Evolutionary conservation across 2,113 vertebrate species (phyloP), one percentile per base, ranked within the genome.

Genomic region (Hucho hucho): DNA sequence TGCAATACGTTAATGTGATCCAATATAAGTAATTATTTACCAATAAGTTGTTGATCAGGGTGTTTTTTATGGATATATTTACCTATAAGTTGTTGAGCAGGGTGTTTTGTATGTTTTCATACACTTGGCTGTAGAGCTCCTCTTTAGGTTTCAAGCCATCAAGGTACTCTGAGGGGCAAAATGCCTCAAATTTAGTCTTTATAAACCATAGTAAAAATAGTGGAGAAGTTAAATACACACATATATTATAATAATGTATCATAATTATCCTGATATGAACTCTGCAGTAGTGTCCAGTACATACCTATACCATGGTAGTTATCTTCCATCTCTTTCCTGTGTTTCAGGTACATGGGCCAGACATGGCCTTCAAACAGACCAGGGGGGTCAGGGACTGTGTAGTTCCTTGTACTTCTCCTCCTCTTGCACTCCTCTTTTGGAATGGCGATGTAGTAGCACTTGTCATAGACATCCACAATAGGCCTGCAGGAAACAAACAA

Each of bases 341-440:
- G 92, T 81, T 92, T 95, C 69, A 93, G 79, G 83, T 95, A 95
- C 94, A 95, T 95, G 1, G 94, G 94, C 94, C 94, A 95, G 68
- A 95, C 94, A 0, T 95, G 94, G 26, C 93, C 94, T 6, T 94
- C 94, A 70, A 95, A 95, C 73, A 95, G 80, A 11, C 94, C 94
- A 0, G 93, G 93, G 28, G 94, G 92, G 79, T 95, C 94, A 0
- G 94, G 94, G 24, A 95, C 90, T 0, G 89, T 94, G 87, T 95
- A 95, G 29, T 90, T 87, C n/a, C 94, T 90, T 1, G 84, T 91
- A 87, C 94, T 97, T 71, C 97, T 95, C 79, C 96, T 95, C 77
- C 74, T 84, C 85, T 97, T 99, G 91, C 96, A 98, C 81, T 98
- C 97, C 83, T 97, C 95, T 0, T 98, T 97, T 9, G 97, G 96